Evolutionary conservation across 2,888 invertebrate genomes (phyloP).

Genomic region (Arenicola marina): DNA sequence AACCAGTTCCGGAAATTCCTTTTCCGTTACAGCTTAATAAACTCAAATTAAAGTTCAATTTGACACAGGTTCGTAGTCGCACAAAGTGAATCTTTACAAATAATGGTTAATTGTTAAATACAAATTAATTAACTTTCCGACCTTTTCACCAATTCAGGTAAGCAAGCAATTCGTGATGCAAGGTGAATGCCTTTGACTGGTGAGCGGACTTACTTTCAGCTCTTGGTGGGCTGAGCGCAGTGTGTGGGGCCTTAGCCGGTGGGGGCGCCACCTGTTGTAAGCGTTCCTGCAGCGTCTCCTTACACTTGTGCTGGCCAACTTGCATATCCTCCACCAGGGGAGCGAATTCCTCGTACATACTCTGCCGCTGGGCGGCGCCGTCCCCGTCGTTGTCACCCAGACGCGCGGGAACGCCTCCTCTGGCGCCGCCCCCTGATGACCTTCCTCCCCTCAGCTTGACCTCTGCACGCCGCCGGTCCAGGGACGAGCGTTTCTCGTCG

Average conservation of each 20-base stretch:
- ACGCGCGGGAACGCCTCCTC: background rate
- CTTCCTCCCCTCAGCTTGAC: conserved; percentile 7
- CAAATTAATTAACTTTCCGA: too few species aligned
- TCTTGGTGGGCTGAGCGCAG: conserved; percentile 17
- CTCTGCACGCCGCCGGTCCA: conserved; percentile 4
- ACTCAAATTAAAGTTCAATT: too few species aligned
- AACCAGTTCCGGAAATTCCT: too few species aligned
- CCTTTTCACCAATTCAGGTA: too few species aligned
- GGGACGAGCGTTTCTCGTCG: background rate
- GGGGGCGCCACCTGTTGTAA: conserved; percentile 32
- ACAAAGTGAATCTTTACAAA: too few species aligned
- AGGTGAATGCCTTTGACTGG: too few species aligned
- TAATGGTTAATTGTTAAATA: too few species aligned
- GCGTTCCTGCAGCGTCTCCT: conserved; percentile 22
- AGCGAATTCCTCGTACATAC: conserved; percentile 24
- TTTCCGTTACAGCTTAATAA: too few species aligned
- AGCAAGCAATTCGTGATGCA: too few species aligned
- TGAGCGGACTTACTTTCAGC: conserved; percentile 21
- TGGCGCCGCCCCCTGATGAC: background rate
- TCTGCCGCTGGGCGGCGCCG: background rate
- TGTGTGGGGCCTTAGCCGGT: conserved; percentile 20
- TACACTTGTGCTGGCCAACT: conserved; percentile 14
- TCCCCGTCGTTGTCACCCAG: background rate
- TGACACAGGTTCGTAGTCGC: too few species aligned
- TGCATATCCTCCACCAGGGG: conserved; percentile 26